Conservation (phyloP, 2,113 vertebrate species). For the Taurulus bubalis region DNA sequence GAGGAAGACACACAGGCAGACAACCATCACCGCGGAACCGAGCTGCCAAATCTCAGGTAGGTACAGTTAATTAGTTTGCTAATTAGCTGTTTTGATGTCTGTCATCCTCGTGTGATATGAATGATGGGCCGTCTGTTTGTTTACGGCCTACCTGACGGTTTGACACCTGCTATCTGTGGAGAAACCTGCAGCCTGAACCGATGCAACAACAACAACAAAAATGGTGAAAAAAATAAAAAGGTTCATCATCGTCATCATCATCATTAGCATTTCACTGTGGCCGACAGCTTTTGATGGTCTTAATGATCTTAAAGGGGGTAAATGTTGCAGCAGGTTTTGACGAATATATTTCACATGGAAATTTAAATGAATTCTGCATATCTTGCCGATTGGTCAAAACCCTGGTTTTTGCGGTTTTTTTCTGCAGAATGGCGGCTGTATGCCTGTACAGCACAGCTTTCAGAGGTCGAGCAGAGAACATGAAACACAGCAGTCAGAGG, state of each 20-base stretch:
- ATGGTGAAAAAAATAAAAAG: background rate
- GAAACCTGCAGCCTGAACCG: background rate
- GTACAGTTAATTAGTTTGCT: conserved; percentile 66
- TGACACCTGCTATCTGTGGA: conserved; percentile 26
- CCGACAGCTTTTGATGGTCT: background rate
- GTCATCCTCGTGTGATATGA: conserved; percentile 29
- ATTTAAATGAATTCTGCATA: conserved; percentile 19
- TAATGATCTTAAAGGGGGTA: conserved; percentile 19
- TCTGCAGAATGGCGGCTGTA: conserved; percentile 6
- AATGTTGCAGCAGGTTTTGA: conserved; percentile 14
- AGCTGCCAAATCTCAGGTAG: conserved; percentile 54
- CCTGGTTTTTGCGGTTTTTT: background rate
- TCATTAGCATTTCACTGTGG: background rate
- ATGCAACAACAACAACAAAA: background rate
- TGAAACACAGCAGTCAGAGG: conserved; percentile 37
- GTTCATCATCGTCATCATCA: background rate
- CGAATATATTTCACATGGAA: conserved; percentile 8
- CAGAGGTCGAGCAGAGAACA: conserved; percentile 31
- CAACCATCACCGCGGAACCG: conserved; percentile 16
- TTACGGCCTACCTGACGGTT: conserved; percentile 1
- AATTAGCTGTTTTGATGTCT: conserved; percentile 58
- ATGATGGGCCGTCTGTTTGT: conserved; percentile 31
- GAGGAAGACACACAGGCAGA: conserved; percentile 31
- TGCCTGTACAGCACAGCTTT: conserved; percentile 16
- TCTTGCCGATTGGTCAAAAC: background rate